Evolutionary conservation across 2,797 vertebrate species (phyloP).

Genomic region (Leptoclinus maculatus): DNA sequence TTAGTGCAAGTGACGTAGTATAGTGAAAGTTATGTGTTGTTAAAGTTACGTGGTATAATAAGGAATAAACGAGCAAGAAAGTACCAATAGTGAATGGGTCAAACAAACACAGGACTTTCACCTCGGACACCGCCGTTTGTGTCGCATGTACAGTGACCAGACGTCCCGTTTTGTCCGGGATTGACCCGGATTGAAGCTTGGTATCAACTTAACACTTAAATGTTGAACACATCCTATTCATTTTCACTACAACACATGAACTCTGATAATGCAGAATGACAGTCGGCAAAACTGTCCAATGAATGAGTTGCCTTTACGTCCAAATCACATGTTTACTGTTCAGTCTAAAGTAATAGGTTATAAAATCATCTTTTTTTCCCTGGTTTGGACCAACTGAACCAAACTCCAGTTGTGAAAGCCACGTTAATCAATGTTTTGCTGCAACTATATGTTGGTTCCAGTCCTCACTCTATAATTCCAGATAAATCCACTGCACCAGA

Average conservation of each 20-base stretch:
- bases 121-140: no score
- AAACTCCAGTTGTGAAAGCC: not conserved
- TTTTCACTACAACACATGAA: no score
- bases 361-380: not conserved
- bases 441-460: conserved; percentile 5
- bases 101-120: no score
- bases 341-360: no score
- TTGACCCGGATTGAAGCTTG: no score
- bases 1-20: not conserved
- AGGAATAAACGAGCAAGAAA: not conserved
- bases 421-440: not conserved
- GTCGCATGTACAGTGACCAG: no score
- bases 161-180: no score
- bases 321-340: not conserved
- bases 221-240: no score
- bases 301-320: not conserved
- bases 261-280: not conserved
- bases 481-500: not conserved
- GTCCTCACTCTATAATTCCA: not conserved
- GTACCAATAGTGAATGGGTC: not conserved
- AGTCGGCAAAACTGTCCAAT: not conserved
- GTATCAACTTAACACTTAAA: no score
- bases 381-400: not conserved
- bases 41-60: not conserved
- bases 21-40: no score